Conservation (phyloP, 2,888 invertebrate genomes). For the Cartodere bifasciata region DNA sequence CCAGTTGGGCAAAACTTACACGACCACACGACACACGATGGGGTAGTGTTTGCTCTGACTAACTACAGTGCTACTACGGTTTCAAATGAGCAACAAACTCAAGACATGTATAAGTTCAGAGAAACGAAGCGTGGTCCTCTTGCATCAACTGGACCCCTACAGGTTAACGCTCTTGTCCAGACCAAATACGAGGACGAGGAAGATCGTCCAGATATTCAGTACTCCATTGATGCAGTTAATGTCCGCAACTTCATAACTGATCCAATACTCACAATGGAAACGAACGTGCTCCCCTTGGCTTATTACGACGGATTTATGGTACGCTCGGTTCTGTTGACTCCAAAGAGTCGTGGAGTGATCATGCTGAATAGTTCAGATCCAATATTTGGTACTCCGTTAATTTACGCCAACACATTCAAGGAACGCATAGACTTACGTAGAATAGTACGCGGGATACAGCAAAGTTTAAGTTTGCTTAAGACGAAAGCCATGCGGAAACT, state of each 20-base stretch:
- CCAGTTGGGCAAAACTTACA: slow-evolving; percentile 63
- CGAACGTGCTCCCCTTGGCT: slow-evolving; percentile 41
- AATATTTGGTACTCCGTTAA: slow-evolving; percentile 53
- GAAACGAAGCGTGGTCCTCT: slow-evolving; percentile 39
- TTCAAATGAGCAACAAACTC: slow-evolving; percentile 30
- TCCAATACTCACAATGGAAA: slow-evolving; percentile 34
- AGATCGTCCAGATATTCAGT: slow-evolving; percentile 52
- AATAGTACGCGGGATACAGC: slow-evolving; percentile 48
- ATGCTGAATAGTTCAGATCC: slow-evolving; percentile 57
- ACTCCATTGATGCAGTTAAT: slow-evolving; percentile 46
- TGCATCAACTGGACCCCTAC: slow-evolving; percentile 41
- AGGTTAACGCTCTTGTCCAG: slow-evolving; percentile 47
- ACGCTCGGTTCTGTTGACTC: slow-evolving; percentile 48
- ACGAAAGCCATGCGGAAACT: slow-evolving; percentile 45
- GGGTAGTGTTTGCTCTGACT: slow-evolving; percentile 40
- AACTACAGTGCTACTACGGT: slow-evolving; percentile 43
- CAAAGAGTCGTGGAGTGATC: slow-evolving; percentile 50
- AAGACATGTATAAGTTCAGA: slow-evolving; percentile 37
- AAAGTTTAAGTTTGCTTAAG: slow-evolving; percentile 43
- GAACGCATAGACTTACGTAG: slow-evolving; percentile 49
- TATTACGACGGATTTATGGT: slow-evolving; percentile 50
- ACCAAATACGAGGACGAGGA: slow-evolving; percentile 38
- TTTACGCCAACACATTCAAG: slow-evolving; percentile 57
- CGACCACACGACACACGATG: slow-evolving; percentile 57
- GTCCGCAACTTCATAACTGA: slow-evolving; percentile 45